Evolutionary conservation across 2,797 vertebrate genomes (phyloP).

Genomic region (Hipposideros larvatus): DNA sequence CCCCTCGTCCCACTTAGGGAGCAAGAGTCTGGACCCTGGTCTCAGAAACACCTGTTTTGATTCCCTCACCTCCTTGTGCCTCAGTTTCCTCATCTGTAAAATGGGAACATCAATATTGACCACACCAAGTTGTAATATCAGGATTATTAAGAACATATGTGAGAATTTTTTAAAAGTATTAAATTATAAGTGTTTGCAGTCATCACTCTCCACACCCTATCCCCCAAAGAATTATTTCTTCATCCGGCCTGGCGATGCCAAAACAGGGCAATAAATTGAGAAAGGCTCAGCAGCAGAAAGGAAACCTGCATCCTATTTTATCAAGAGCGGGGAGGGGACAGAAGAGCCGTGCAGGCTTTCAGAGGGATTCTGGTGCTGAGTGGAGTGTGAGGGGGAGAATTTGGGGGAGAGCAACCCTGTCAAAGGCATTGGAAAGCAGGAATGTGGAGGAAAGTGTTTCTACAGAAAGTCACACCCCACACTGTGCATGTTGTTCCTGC

Average conservation of each 20-base stretch:
- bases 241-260: fast-evolving
- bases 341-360: neutral
- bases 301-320: too few relatives aligned
- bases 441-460: neutral
- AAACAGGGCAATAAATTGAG: fast-evolving
- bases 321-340: too few relatives aligned
- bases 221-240: neutral
- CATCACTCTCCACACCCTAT: too few relatives aligned
- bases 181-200: neutral
- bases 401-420: neutral
- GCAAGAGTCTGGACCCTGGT: neutral
- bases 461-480: neutral
- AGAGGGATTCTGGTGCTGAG: neutral
- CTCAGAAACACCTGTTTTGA: neutral
- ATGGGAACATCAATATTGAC: neutral
- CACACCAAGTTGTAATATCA: neutral
- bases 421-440: neutral
- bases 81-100: neutral
- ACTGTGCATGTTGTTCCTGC: neutral
- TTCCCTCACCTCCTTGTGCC: neutral
- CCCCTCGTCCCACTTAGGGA: too few relatives aligned
- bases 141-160: neutral
- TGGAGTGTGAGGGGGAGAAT: neutral
- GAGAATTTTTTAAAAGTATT: neutral
- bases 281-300: neutral